Conservation (phyloP, 2,797 vertebrate species). For the Catamblyrhynchus diadema region DNA sequence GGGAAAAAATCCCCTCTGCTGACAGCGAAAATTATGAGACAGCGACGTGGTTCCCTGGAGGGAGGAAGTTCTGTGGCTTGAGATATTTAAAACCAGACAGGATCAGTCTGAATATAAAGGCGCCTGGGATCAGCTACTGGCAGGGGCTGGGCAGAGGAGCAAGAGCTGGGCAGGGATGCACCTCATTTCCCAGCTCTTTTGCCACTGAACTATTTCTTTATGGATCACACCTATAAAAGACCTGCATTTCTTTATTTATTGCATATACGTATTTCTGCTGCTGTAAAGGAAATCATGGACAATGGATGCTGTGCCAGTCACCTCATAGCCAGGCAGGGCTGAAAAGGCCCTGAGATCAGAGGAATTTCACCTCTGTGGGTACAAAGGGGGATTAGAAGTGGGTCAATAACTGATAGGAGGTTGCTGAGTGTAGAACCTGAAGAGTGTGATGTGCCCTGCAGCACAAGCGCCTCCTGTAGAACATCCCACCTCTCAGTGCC, state of each 20-base stretch:
- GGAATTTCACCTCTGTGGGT: neutral
- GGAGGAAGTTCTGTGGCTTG: slow-evolving; percentile 31
- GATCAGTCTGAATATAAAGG: slow-evolving; percentile 42
- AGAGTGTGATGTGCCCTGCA: fast-evolving
- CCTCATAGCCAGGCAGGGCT: neutral
- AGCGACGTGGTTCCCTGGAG: slow-evolving; percentile 2
- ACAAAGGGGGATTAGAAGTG: neutral
- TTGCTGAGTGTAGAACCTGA: neutral
- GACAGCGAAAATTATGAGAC: slow-evolving; percentile 49
- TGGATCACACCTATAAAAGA: neutral
- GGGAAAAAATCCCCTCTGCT: slow-evolving; percentile 55
- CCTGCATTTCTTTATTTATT: neutral
- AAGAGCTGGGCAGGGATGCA: neutral
- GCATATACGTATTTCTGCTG: neutral
- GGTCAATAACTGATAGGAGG: fast-evolving
- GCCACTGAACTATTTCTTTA: neutral
- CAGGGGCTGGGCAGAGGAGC: neutral
- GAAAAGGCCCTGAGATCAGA: neutral
- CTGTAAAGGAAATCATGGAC: neutral
- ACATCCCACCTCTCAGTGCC: neutral
- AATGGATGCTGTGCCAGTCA: neutral
- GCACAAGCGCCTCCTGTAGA: neutral
- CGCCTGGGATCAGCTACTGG: neutral
- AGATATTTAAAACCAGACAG: slow-evolving; percentile 58
- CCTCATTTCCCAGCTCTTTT: neutral